Evolutionary conservation across 1,140 invertebrate species (phyloP).

Genomic region (Pseudomyrmex flavicornis): DNA sequence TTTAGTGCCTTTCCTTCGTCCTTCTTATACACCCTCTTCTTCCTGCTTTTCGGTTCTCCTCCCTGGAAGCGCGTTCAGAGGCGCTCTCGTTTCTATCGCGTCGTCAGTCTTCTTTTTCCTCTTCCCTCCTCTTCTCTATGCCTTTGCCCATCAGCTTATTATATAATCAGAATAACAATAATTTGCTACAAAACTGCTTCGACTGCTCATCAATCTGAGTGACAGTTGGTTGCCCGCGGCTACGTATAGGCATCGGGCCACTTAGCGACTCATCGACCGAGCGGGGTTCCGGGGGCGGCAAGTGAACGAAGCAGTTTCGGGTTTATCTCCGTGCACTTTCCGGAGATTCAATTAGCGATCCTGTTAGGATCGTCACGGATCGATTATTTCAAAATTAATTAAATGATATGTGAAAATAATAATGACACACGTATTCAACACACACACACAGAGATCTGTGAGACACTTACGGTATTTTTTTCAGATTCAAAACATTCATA

Average conservation of each 20-base stretch:
- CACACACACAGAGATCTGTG: too few relatives aligned
- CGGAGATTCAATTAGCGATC: not conserved
- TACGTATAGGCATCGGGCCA: conserved; percentile 57
- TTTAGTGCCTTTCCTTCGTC: conserved; percentile 31
- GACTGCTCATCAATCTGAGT: conserved; percentile 81
- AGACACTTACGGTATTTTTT: too few relatives aligned
- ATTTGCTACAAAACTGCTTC: conserved; percentile 78
- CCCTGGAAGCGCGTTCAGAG: conserved; percentile 7
- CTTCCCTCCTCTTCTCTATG: conserved; percentile 40
- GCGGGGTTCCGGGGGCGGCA: conserved; percentile 23
- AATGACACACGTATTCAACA: too few relatives aligned
- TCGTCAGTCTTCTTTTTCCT: not conserved
- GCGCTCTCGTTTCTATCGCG: conserved; percentile 44
- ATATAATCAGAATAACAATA: conserved; percentile 84
- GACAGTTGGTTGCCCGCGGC: conserved; percentile 76
- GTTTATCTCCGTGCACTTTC: conserved; percentile 52
- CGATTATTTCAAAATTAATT: conserved; percentile 14
- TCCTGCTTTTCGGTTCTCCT: not conserved
- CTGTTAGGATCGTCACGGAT: not conserved
- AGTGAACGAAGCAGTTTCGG: conserved; percentile 23
- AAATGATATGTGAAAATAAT: too few relatives aligned
- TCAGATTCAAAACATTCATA: too few relatives aligned
- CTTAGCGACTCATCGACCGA: conserved; percentile 54
- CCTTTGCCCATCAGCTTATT: conserved; percentile 75
- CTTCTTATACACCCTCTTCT: conserved; percentile 42